Evolutionary conservation across 2,113 vertebrate genomes (phyloP).

Genomic region (Crotalus tigris): DNA sequence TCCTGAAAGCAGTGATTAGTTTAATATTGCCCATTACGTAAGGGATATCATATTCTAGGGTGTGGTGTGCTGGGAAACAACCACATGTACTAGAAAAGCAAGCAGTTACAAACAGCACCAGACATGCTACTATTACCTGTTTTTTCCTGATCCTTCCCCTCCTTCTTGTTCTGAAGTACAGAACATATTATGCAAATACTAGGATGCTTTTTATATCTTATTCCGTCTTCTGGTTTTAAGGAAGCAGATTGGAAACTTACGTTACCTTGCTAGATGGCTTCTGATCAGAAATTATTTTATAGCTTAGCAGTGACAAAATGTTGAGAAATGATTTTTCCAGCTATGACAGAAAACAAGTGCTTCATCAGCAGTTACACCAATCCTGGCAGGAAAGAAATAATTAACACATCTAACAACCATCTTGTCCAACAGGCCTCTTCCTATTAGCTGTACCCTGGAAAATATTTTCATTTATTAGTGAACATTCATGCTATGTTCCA

Average conservation of each 20-base stretch:
- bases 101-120: constrained; percentile 11
- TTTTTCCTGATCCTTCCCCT: background rate
- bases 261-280: background rate
- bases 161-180: background rate
- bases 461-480: constrained; percentile 3
- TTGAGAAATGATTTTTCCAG: background rate
- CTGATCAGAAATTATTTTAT: constrained; percentile 9
- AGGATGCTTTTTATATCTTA: background rate
- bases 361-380: background rate
- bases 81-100: constrained; percentile 13
- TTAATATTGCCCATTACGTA: constrained; percentile 14
- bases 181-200: background rate
- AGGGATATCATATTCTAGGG: constrained; percentile 5
- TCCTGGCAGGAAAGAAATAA: background rate
- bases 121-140: background rate
- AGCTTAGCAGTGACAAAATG: background rate
- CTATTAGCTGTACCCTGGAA: background rate
- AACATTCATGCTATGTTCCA: background rate
- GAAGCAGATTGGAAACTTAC: background rate
- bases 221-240: background rate
- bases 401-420: background rate
- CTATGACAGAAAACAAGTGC: background rate
- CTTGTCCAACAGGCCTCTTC: background rate
- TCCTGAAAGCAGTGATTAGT: constrained; percentile 10
- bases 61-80: constrained; percentile 25